phyloP scores from a whole-genome alignment of 1,140 invertebrate species.

The Eriosoma lanigerum region DNA sequence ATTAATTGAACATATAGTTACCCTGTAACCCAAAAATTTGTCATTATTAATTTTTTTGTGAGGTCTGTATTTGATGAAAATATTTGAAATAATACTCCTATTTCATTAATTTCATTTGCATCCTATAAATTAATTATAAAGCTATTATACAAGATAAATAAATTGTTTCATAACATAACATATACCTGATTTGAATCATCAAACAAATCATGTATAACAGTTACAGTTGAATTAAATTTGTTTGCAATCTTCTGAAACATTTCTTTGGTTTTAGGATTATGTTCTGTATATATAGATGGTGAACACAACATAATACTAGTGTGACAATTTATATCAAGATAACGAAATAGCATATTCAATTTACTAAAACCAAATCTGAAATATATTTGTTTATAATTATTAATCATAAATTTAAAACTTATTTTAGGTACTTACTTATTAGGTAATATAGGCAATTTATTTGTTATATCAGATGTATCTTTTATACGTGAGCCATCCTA shows the following conservation, averaged over 20 bases:
- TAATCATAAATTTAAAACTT: background rate
- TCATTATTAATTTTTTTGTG: constrained; percentile 15
- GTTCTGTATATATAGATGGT: constrained; percentile 15
- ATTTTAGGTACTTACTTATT: constrained; percentile 19
- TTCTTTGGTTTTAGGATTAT: constrained; percentile 21
- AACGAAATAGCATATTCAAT: constrained; percentile 32
- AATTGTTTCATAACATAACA: background rate
- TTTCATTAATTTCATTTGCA: constrained; percentile 24
- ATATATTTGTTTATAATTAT: background rate
- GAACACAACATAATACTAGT: constrained; percentile 39
- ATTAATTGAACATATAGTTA: background rate
- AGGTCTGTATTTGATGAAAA: background rate
- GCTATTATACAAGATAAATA: background rate
- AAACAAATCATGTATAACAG: background rate
- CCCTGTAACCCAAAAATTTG: constrained; percentile 34
- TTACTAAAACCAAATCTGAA: constrained; percentile 14
- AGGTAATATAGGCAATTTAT: background rate
- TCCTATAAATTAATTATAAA: constrained; percentile 5
- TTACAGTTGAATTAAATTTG: constrained; percentile 30
- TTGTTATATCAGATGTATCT: constrained; percentile 21
- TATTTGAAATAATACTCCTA: constrained; percentile 39
- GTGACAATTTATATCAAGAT: constrained; percentile 33
- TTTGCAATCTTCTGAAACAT: constrained; percentile 25
- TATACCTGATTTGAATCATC: constrained; percentile 24
- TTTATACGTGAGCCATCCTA: constrained; percentile 34